Evolutionary conservation across 2,113 vertebrate genomes (phyloP).

Genomic region (Rhineura floridana): DNA sequence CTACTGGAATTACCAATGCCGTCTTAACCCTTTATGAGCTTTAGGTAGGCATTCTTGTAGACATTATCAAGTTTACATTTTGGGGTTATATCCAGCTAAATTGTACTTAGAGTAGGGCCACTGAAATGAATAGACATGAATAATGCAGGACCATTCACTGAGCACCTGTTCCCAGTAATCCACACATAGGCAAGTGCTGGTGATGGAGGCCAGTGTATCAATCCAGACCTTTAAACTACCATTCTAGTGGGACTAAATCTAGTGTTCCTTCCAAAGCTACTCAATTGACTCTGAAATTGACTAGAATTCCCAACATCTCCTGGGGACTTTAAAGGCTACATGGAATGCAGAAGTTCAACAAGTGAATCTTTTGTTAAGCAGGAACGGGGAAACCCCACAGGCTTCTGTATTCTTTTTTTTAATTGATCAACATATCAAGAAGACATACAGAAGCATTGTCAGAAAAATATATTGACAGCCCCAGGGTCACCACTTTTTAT

Average conservation of each 20-base stretch:
- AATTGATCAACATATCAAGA: no score
- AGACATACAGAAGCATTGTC: background rate
- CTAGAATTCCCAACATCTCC: background rate
- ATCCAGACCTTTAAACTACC: background rate
- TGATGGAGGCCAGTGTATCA: background rate
- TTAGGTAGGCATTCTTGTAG: background rate
- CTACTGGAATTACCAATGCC: background rate
- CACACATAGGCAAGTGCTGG: background rate
- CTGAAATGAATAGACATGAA: background rate
- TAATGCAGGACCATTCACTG: background rate
- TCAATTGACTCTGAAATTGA: background rate
- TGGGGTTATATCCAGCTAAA: background rate
- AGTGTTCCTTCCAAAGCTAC: background rate
- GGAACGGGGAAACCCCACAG: background rate
- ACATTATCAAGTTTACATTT: background rate
- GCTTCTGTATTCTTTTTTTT: background rate
- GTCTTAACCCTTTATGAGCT: background rate
- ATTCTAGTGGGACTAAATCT: no score
- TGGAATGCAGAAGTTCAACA: background rate
- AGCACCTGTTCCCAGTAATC: background rate
- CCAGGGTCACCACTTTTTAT: background rate
- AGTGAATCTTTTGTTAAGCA: background rate
- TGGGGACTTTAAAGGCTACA: background rate
- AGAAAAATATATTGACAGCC: background rate
- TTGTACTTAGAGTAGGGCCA: background rate